Percentiles rank a stretch among this genome's conserved stretches.
These are phyloP conservation scores for Sinosuthora webbiana DNA, from an alignment of 2,113 vertebrate species.

Conservation along the genomic window DNA sequence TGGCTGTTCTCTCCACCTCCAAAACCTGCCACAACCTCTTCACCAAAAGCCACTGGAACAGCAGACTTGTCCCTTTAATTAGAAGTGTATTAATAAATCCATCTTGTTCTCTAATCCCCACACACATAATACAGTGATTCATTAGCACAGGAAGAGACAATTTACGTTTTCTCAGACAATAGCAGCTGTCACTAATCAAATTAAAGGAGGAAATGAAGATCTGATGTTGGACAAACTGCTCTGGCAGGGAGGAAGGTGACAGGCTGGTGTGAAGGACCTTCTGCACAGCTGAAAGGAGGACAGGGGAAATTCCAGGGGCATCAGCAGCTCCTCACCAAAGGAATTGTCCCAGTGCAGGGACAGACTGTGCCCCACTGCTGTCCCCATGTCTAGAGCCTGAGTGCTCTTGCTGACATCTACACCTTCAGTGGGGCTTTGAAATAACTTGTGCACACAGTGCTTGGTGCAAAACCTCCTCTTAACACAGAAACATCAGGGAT, in stretches of 20 bases:
- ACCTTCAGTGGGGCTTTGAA: neutral
- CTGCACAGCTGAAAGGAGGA: neutral
- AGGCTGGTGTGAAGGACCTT: neutral
- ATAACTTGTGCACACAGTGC: neutral
- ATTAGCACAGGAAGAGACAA: conserved; percentile 76
- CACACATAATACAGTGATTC: conserved; percentile 66
- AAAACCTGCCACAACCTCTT: neutral
- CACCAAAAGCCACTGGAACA: neutral
- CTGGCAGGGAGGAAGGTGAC: neutral
- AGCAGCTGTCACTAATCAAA: conserved; percentile 75
- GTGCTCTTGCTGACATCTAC: neutral
- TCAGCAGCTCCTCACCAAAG: neutral
- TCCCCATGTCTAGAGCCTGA: neutral
- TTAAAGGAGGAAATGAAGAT: conserved; percentile 65
- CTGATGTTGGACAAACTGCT: conserved; percentile 16
- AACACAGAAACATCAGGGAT: neutral
- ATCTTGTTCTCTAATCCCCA: conserved; percentile 71
- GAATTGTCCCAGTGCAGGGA: neutral
- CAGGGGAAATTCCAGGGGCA: neutral
- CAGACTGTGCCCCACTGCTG: neutral
- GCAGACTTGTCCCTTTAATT: conserved; percentile 72
- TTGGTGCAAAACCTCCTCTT: neutral
- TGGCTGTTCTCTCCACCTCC: neutral
- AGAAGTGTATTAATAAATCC: conserved; percentile 72
- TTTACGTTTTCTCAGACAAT: conserved; percentile 78